Evolutionary conservation across 2,797 vertebrate genomes (phyloP).

Genomic region (Corythornis leucogaster): DNA sequence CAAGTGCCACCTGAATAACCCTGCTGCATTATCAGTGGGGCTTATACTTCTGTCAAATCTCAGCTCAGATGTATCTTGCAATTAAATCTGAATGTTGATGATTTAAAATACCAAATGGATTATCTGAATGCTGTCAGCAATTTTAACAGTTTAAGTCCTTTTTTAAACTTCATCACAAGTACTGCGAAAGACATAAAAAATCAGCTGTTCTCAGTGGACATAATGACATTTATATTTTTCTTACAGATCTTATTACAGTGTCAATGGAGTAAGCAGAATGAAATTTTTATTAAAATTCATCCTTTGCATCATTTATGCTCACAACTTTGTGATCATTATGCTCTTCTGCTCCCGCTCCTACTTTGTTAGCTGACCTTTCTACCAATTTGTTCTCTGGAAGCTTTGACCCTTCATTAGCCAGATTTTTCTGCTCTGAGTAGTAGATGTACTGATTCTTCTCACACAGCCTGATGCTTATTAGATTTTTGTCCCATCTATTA

Average conservation of each 20-base stretch:
- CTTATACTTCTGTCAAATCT: background rate
- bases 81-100: constrained; percentile 7
- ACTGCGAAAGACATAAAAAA: background rate
- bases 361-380: background rate
- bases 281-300: constrained; percentile 60
- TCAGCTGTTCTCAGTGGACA: background rate
- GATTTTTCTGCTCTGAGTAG: background rate
- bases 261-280: background rate
- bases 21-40: background rate
- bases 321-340: background rate
- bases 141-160: background rate
- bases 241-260: background rate
- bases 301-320: constrained; percentile 19
- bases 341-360: background rate
- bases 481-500: background rate
- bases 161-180: background rate
- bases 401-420: background rate
- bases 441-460: background rate
- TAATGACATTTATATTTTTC: background rate
- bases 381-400: background rate
- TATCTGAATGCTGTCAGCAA: background rate
- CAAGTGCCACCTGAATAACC: background rate
- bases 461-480: background rate
- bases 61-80: background rate
- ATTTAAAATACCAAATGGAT: background rate